Base-by-base conservation (phyloP, 2,113 vertebrate species). In the Aspiorhynchus laticeps region DNA sequence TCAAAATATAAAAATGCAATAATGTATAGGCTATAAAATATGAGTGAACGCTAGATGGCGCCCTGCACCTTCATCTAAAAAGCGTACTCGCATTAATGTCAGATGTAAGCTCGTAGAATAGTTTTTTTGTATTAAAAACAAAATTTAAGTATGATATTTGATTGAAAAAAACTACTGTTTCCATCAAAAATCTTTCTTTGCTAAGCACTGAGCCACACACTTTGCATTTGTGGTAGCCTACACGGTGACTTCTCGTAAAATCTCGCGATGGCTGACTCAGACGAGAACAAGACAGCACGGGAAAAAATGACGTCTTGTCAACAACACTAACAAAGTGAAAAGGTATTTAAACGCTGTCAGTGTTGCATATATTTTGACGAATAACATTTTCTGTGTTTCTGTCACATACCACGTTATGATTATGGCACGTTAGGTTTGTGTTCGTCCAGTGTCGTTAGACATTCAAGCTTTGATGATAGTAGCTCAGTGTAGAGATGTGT, bases 201-300 rank as follows among this genome's bases (percentile, higher is more conserved):
- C 5, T 63, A 26, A 63, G 4, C 61, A 26, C n/a, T 12, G n/a
- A 26, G 61, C 28, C 63, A 67, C 28, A 31, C n/a, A 65, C n/a
- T 12, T 61, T 19, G 3, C 24, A 61, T 24, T 3, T 63, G 8
- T n/a, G 21, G 28, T 7, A n/a, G n/a, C n/a, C n/a, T n/a, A 33
- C 69, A 5, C 38, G 2, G 21, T 75, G 38, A 75, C 21, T n/a
- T 43, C 73, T 75, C 73, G 38, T 24, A 11, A 28, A 51, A 21
- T 90, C 87, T 88, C 89, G 89, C 89, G 89, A 87, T 74, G 63
- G 33, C 56, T 63, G 63, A n/a, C 46, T 15, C 65, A 31, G n/a
- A 73, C 5, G 86, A 86, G 84, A 67, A 69, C 33, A 59, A n/a
- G n/a, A n/a, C 77, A 51, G 67, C 46, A 83, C 38, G 82, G 81